Conservation (phyloP, 2,888 invertebrate species). For the Drosophila engyochracea region DNA sequence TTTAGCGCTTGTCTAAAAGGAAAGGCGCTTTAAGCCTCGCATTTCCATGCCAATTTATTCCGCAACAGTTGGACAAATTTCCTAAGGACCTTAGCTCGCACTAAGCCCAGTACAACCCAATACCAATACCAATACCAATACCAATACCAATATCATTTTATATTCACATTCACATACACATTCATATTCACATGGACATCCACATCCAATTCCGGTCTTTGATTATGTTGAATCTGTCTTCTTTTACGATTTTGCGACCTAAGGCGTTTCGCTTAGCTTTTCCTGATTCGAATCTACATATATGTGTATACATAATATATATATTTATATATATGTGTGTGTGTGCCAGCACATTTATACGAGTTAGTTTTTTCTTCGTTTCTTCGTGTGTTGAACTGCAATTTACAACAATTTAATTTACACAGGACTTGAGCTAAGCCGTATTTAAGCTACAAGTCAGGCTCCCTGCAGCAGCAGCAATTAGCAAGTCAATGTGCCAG, state of each 20-base stretch:
- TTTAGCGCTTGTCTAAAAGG: conserved; percentile 19
- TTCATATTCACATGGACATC: not conserved
- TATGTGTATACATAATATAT: not conserved
- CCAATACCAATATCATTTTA: conserved; percentile 6
- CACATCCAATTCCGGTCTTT: conserved; percentile 18
- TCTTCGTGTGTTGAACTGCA: conserved; percentile 54
- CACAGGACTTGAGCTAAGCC: conserved; percentile 55
- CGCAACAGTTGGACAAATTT: conserved; percentile 76
- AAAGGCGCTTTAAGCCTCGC: conserved; percentile 41
- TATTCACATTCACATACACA: not conserved
- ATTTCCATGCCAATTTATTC: conserved; percentile 74
- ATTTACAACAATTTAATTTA: conserved; percentile 75
- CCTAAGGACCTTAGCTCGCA: conserved; percentile 43
- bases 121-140: conserved; percentile 19
- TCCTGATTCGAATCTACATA: conserved; percentile 32
- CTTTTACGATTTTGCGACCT: conserved; percentile 42
- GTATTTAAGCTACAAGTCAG: conserved; percentile 36
- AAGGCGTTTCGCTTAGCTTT: conserved; percentile 49
- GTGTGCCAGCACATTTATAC: not conserved
- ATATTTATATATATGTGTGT: not conserved
- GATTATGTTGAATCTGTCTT: conserved; percentile 59
- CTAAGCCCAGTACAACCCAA: conserved; percentile 23
- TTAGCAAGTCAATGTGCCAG: conserved; percentile 58
- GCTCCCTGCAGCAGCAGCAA: conserved; percentile 24
- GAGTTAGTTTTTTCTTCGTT: conserved; percentile 2